Conservation (phyloP, 2,113 vertebrate species). For the Delphinapterus leucas region DNA sequence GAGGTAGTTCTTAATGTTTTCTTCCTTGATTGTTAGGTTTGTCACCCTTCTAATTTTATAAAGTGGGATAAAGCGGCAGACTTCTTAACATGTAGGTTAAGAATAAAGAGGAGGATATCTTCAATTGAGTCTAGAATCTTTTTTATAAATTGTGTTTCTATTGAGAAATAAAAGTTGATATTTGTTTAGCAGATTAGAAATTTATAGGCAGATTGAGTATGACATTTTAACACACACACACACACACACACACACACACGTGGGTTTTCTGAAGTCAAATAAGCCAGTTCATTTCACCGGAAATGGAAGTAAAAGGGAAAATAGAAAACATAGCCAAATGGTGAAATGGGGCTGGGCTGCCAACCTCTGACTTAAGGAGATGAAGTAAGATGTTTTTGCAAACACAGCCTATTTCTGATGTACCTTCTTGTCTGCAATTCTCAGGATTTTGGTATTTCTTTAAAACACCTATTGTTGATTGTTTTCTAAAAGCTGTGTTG, state of each 20-base stretch:
- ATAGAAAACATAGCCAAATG: neutral
- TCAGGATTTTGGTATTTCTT: neutral
- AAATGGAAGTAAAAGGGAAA: neutral
- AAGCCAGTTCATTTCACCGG: neutral
- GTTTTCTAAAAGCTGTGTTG: neutral
- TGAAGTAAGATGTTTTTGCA: neutral
- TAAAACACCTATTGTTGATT: neutral
- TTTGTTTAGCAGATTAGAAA: neutral
- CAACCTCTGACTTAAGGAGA: neutral
- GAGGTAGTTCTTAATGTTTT: constrained; percentile 23
- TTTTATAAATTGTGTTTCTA: constrained; percentile 10
- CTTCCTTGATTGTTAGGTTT: constrained; percentile 6
- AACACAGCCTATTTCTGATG: neutral
- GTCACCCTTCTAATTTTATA: constrained; percentile 23
- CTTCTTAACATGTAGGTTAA: neutral
- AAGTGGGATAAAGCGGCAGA: neutral
- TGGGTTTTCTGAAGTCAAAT: neutral
- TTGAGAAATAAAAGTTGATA: neutral
- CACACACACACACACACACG: too few species aligned
- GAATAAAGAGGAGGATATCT: neutral
- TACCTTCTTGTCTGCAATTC: neutral
- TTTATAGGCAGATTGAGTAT: neutral
- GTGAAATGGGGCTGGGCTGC: neutral
- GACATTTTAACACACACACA: neutral
- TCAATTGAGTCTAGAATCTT: constrained; percentile 12